A percentile compares a stretch with the other conserved stretches of the same genome.
Evolutionary conservation across 2,113 vertebrate genomes (phyloP).

Genomic region (Vulpes vulpes): DNA sequence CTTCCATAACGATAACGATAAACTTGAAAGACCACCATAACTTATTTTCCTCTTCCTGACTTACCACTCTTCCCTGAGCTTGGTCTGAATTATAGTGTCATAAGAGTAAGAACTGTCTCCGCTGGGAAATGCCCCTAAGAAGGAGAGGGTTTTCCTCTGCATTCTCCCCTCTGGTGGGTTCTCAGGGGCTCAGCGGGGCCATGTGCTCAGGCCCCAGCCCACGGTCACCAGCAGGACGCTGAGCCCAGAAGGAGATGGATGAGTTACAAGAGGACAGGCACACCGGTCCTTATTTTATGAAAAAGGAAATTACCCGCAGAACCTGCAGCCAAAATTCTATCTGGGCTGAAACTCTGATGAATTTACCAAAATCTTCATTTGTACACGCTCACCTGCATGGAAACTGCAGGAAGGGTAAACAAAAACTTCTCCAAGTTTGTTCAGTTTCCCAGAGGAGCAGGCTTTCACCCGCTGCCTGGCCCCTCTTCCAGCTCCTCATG

Average conservation of each 20-base stretch:
- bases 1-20: not conserved
- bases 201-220: not conserved
- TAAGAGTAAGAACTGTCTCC: not conserved
- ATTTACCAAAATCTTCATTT: not conserved
- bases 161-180: not conserved
- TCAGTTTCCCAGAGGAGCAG: not conserved
- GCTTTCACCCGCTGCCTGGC: not conserved
- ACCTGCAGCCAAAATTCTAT: not conserved
- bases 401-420: not conserved
- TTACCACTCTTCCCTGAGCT: rapidly evolving
- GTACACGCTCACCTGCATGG: not conserved
- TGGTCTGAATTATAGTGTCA: not conserved
- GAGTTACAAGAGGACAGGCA: not conserved
- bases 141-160: not conserved
- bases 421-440: not conserved
- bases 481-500: not conserved
- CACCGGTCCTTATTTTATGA: not conserved
- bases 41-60: not conserved
- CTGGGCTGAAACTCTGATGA: not conserved
- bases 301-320: not conserved
- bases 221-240: rapidly evolving
- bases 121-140: not conserved
- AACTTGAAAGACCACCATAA: not conserved
- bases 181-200: not conserved
- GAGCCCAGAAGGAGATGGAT: not conserved